These are phyloP conservation scores for Pachyrhynchus sulphureomaculatus DNA, from an alignment of 1,140 invertebrate genomes.

Conservation along the genomic window DNA sequence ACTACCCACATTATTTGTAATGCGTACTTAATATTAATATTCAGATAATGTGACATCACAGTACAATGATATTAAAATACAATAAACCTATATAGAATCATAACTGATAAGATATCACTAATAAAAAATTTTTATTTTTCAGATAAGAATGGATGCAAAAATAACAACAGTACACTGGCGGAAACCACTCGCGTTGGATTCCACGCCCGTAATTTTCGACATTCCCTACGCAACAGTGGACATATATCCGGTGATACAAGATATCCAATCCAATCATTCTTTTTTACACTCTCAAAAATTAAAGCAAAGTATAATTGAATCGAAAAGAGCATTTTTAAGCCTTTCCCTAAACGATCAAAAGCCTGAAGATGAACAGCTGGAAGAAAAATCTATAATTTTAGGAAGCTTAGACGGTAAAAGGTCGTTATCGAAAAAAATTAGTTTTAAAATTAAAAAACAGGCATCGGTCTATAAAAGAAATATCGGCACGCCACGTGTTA, in stretches of 20 bases:
- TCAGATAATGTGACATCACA: not conserved
- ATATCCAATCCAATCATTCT: slow-evolving; percentile 28
- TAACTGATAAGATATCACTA: slow-evolving; percentile 4
- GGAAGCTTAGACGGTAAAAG: slow-evolving; percentile 5
- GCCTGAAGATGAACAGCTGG: slow-evolving; percentile 27
- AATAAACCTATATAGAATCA: not conserved
- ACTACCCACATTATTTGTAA: too few species aligned
- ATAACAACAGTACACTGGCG: slow-evolving; percentile 34
- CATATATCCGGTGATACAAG: slow-evolving; percentile 3
- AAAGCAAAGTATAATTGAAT: slow-evolving; percentile 34
- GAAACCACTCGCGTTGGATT: slow-evolving; percentile 29
- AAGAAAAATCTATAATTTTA: slow-evolving; percentile 15
- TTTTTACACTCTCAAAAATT: slow-evolving; percentile 36
- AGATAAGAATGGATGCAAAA: slow-evolving; percentile 35
- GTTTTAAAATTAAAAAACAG: slow-evolving; percentile 46
- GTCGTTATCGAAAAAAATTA: slow-evolving; percentile 40
- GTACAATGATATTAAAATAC: not conserved
- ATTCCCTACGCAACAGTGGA: slow-evolving; percentile 10
- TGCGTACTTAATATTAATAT: too few species aligned
- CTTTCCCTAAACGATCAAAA: slow-evolving; percentile 22
- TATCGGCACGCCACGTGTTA: slow-evolving; percentile 15
- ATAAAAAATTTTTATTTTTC: slow-evolving; percentile 15
- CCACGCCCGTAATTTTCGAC: slow-evolving; percentile 18
- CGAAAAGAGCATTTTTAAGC: slow-evolving; percentile 36
- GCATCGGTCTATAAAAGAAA: slow-evolving; percentile 36